phyloP scores from a whole-genome alignment of 2,113 vertebrate species.

The human (Homo sapiens) region DNA sequence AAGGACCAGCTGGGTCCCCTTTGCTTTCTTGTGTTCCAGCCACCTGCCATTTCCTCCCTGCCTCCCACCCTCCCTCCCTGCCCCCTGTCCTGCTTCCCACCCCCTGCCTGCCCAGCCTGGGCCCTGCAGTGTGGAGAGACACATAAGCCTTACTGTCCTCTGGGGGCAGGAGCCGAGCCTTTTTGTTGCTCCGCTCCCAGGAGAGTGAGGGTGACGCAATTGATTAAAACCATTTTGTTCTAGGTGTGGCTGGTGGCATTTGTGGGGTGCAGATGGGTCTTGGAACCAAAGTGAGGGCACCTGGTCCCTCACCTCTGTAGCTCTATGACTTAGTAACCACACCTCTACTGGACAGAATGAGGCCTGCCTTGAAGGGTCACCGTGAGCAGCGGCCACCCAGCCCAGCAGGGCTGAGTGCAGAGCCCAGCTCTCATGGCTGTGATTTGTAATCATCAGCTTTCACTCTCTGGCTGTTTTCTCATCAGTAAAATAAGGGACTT shows the following conservation, averaged over 20 bases:
- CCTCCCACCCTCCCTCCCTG: not conserved
- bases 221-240: constrained; percentile 85
- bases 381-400: not conserved
- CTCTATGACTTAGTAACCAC: not conserved
- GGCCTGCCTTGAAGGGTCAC: not conserved
- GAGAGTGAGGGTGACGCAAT: constrained; percentile 87
- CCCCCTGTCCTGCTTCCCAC: constrained; percentile 25
- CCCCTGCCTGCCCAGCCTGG: constrained; percentile 56
- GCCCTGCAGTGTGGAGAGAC: constrained; percentile 84
- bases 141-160: constrained; percentile 86
- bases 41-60: constrained; percentile 70
- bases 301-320: not conserved
- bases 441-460: constrained; percentile 16
- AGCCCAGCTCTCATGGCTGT: not conserved
- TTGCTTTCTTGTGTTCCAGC: constrained; percentile 66
- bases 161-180: constrained; percentile 83
- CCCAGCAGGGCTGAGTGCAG: not conserved
- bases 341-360: not conserved
- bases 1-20: constrained; percentile 50
- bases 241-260: constrained; percentile 74
- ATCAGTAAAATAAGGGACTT: constrained; percentile 20
- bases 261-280: constrained; percentile 57
- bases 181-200: constrained; percentile 86
- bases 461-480: not conserved
- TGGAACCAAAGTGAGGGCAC: not conserved